A percentile compares a stretch with the other conserved stretches of the same genome.
Evolutionary conservation across 2,113 vertebrate genomes (phyloP).

Genomic region (Astur gentilis): DNA sequence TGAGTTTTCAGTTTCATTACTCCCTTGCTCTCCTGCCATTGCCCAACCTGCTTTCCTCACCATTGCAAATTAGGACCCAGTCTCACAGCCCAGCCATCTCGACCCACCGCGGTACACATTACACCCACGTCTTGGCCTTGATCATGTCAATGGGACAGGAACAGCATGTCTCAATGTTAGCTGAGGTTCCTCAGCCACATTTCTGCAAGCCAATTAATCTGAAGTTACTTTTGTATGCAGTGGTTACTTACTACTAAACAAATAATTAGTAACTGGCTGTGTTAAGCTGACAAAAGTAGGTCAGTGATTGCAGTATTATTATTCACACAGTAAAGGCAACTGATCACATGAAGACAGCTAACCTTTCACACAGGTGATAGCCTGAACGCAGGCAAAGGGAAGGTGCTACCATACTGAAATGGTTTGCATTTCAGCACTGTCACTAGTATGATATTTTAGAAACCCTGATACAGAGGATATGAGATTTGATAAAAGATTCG

Average conservation of each 20-base stretch:
- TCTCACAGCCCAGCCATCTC: not conserved
- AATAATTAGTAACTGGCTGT: not conserved
- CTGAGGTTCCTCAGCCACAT: not conserved
- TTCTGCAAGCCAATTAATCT: not conserved
- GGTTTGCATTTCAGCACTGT: not conserved
- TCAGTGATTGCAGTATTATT: not conserved
- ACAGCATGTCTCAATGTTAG: not conserved
- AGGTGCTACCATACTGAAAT: not conserved
- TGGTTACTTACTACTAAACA: not conserved
- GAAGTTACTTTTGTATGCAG: not conserved
- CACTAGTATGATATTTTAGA: not conserved
- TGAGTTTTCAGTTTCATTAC: not conserved
- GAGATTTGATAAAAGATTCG: not conserved
- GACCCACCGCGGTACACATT: not conserved
- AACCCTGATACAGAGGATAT: not conserved
- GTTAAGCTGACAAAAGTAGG: not conserved
- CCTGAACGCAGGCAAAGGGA: not conserved
- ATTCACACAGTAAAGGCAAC: not conserved
- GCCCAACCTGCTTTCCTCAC: not conserved
- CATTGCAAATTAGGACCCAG: not conserved
- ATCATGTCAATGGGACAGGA: accelerated
- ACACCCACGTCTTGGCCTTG: not conserved
- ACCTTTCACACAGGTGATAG: not conserved
- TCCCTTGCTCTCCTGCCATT: not conserved
- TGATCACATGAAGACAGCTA: not conserved